phyloP scores from a whole-genome alignment of 64 coral and sea anemone genomes.

The Actinia equina region DNA sequence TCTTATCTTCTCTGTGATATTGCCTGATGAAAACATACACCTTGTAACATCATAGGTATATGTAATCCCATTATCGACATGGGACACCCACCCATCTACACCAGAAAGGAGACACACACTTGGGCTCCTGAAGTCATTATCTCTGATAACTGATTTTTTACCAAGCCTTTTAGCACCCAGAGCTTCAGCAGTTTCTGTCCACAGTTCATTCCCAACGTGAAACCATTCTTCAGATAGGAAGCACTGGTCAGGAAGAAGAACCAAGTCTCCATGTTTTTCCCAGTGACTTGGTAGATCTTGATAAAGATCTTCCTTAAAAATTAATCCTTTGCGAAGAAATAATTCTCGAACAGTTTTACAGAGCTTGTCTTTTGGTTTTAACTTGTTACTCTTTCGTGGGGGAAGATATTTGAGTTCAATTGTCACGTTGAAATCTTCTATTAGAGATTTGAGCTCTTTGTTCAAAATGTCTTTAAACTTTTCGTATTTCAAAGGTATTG shows the following conservation, averaged over 20 bases:
- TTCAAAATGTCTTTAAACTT: not conserved
- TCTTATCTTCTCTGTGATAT: slow-evolving; percentile 87
- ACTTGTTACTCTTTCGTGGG: not conserved
- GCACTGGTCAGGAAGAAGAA: slow-evolving; percentile 69
- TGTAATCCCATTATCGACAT: slow-evolving; percentile 85
- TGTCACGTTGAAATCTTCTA: not conserved
- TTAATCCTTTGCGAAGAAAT: slow-evolving; percentile 9
- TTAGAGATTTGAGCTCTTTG: slow-evolving; percentile 1
- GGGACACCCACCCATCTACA: slow-evolving; percentile 59
- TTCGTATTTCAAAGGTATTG: slow-evolving; percentile 44
- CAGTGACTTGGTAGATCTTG: slow-evolving; percentile 59
- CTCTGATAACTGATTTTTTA: slow-evolving; percentile 54
- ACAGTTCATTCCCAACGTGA: slow-evolving; percentile 55
- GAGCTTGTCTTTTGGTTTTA: slow-evolving; percentile 18
- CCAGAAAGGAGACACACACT: slow-evolving; percentile 64
- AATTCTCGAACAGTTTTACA: slow-evolving; percentile 23
- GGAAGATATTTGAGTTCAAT: not conserved
- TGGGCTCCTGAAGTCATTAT: slow-evolving; percentile 62
- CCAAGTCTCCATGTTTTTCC: slow-evolving; percentile 75
- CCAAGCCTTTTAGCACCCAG: slow-evolving; percentile 65
- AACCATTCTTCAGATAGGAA: slow-evolving; percentile 45
- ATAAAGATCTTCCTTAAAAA: slow-evolving; percentile 16
- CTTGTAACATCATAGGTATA: slow-evolving; percentile 78
- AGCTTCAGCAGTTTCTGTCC: slow-evolving; percentile 43
- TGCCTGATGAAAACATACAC: slow-evolving; percentile 89